Conservation (phyloP, 1,140 invertebrate genomes). For the Argopecten irradians region DNA sequence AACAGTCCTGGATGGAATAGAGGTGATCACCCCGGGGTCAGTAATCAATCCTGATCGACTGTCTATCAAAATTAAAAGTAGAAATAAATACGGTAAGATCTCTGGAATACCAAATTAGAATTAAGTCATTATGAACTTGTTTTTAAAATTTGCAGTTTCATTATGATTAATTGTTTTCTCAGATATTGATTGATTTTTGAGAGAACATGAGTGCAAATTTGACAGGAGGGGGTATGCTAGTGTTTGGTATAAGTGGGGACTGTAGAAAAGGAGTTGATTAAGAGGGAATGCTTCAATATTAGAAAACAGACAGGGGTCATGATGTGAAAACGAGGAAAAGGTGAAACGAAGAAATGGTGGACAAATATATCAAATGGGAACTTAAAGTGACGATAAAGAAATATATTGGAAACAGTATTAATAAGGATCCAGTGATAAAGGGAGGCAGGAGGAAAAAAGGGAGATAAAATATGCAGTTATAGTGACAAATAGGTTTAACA, state of each 20-base stretch:
- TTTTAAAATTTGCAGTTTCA: background rate
- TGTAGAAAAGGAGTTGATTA: background rate
- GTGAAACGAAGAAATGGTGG: too few species aligned
- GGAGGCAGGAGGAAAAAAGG: too few species aligned
- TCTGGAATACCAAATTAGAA: background rate
- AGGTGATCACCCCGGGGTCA: background rate
- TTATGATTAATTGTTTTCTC: too few species aligned
- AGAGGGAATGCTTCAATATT: background rate
- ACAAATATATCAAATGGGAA: too few species aligned
- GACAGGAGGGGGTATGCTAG: background rate
- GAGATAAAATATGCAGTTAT: too few species aligned
- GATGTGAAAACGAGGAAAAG: too few species aligned
- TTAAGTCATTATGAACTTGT: background rate
- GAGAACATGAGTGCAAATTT: too few species aligned
- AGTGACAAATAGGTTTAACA: too few species aligned
- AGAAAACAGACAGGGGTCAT: background rate
- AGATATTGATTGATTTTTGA: too few species aligned
- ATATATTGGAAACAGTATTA: too few species aligned
- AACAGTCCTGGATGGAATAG: background rate
- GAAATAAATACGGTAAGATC: background rate
- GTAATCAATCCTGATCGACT: background rate
- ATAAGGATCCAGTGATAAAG: too few species aligned
- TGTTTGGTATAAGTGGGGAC: background rate
- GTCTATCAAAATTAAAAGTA: constrained; percentile 18
- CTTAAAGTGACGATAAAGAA: too few species aligned